Evolutionary conservation across 2,888 invertebrate genomes (phyloP), one percentile per base, ranked within the genome.

Genomic region (Ditula angustiorana): DNA sequence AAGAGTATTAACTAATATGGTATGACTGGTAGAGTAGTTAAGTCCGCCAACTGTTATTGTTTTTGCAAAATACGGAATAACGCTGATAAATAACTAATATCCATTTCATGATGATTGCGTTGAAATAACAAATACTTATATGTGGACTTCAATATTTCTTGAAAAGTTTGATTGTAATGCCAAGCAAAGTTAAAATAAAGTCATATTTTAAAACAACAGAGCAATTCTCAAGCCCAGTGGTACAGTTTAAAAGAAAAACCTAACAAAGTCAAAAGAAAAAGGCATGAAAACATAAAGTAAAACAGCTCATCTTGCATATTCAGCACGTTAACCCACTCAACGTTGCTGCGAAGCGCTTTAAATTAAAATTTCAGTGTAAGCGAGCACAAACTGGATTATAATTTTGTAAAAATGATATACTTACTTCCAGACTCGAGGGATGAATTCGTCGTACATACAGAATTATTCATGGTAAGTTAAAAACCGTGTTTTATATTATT

Each of bases 361-460:
- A 59, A 59, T 64, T 64, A 64, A 64, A 59, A 53, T 53, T 64
- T 59, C 64, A 64, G 46, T 19, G 24, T 59, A 47, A 53, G 46
- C 64, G 44, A 53, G 37, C 52, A 59, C 28, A 53, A 64, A 59
- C 44, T 53, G 64, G 64, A 64, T 64, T 53, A 63, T 44, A 58
- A 63, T 63, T 52, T 53, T 35, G 28, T 53, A 64, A 53, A 64
- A 64, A 59, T 64, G 64, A 64, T 64, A 37, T 37, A 59, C 41
- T 16, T 19, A 19, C 53, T 11, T 11, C 11, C 59, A n/a, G 58
- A 21, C 52, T 35, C 44, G 19, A 8, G 52, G 26, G 23, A 35
- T 35, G 23, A 21, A 47, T 49, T 49, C 37, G 28, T 11, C 44
- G 44, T 59, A 35, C 26, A 23, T 41, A 41, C 41, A 23, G 57